A percentile compares a stretch with the other conserved stretches of the same genome.
Evolutionary conservation across 2,797 vertebrate genomes (phyloP).

Genomic region (Rhinichthys osculus): DNA sequence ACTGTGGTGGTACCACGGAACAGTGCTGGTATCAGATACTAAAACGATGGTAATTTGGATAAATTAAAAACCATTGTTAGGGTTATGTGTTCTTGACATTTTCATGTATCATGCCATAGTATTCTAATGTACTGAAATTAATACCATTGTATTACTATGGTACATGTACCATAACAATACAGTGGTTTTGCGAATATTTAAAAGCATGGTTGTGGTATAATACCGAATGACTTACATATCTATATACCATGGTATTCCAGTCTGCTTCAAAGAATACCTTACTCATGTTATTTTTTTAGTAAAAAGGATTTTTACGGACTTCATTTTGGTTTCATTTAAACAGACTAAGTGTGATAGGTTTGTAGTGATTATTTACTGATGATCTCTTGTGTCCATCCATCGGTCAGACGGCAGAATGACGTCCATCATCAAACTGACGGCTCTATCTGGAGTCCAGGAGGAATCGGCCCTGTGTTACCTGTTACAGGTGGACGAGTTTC

Average conservation of each 20-base stretch:
- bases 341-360: neutral
- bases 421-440: slow-evolving; percentile 98
- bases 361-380: neutral
- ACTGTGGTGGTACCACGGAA: neutral
- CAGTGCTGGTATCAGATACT: neutral
- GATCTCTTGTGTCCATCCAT: slow-evolving; percentile 7
- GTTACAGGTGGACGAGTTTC: slow-evolving; percentile 97
- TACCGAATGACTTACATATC: neutral
- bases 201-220: neutral
- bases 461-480: slow-evolving; percentile 98
- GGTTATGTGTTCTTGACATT: neutral
- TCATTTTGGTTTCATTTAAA: too few relatives aligned
- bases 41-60: neutral
- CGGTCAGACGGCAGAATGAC: slow-evolving; percentile 83
- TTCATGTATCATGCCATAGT: neutral
- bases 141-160: too few relatives aligned
- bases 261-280: neutral
- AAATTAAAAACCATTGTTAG: neutral
- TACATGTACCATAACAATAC: neutral
- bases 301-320: too few relatives aligned
- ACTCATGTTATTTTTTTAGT: neutral
- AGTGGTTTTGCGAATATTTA: neutral
- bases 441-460: slow-evolving; percentile 96
- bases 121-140: neutral
- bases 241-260: neutral